These are phyloP conservation scores for Hozukius guyotensis DNA, from an alignment of 2,797 vertebrate genomes.

Conservation along the genomic window DNA sequence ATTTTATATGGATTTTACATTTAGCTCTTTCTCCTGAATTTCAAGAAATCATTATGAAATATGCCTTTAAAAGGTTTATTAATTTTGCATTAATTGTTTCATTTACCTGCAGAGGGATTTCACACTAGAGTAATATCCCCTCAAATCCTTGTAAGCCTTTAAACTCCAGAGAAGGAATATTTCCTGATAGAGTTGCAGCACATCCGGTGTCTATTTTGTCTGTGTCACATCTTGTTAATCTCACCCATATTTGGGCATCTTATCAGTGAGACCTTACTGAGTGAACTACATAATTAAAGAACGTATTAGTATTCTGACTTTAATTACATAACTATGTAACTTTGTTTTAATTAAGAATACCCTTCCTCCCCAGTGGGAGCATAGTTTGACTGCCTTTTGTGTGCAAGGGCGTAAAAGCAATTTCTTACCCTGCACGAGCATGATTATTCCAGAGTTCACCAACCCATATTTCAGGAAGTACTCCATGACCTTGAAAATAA, in stretches of 20 bases:
- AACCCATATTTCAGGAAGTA: constrained; percentile 32
- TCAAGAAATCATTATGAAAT: constrained; percentile 56
- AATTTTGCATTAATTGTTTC: constrained; percentile 72
- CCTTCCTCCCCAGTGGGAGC: constrained; percentile 55
- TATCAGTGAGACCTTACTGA: constrained; percentile 67
- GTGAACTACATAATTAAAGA: constrained; percentile 73
- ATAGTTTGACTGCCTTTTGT: constrained; percentile 49
- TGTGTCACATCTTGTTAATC: constrained; percentile 67
- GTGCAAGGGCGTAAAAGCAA: constrained; percentile 52
- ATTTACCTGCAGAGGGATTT: constrained; percentile 71
- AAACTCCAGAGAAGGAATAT: constrained; percentile 60
- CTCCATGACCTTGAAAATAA: constrained; percentile 65
- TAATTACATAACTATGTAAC: constrained; percentile 70
- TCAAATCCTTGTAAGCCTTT: constrained; percentile 69
- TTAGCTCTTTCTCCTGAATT: constrained; percentile 54
- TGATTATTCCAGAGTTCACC: constrained; percentile 55
- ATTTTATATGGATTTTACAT: constrained; percentile 54
- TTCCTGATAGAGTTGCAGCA: constrained; percentile 45
- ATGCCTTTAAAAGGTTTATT: constrained; percentile 59
- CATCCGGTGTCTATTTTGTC: constrained; percentile 28
- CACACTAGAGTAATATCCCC: constrained; percentile 65
- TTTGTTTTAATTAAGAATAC: constrained; percentile 75
- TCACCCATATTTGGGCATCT: constrained; percentile 67
- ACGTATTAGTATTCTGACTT: constrained; percentile 69
- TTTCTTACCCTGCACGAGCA: constrained; percentile 39